Evolutionary conservation across 2,113 vertebrate species (phyloP), one percentile per base, ranked within the genome.

Genomic region (Rhabdornis inornatus): DNA sequence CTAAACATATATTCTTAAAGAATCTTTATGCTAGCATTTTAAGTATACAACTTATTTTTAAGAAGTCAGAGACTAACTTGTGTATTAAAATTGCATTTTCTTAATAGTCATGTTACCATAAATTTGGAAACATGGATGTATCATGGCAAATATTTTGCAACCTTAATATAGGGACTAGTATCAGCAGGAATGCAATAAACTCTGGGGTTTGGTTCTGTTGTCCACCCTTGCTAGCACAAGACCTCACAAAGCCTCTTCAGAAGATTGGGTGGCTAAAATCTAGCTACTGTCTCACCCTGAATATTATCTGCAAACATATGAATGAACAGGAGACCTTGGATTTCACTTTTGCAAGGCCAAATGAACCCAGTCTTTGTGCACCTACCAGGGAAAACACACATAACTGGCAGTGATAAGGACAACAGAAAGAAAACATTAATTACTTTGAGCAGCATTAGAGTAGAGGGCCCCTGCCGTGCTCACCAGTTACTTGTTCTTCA

Each of bases 341-440:
- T 93, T 97, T 86, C 40, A 86, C 30, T 9, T 77, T 86, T 96
- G 84, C 50, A 88, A 90, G 75, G 78, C 77, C 35, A 61, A 75
- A 74, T 1, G 6, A 25, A 35, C 45, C n/a, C 92, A 65, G 74
- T 86, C 52, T 95, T 88, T 92, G 52, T 74, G 64, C 23, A 50
- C 14, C 45, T 74, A 81, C 49, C 63, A 96, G 96, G 64, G 74
- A 91, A 91, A 97, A 65, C 60, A 68, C 55, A 59, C n/a, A 71
- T 71, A 94, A 72, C 66, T 95, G 96, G 83, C 97, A 94, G 50
- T 50, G 71, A 87, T 93, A 94, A 84, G 78, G 86, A 84, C 90
- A 97, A 79, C 78, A 83, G 80, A 96, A 95, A 97, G 75, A 37
- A 97, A 96, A 66, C 92, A 71, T 87, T 97, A 61, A 83, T 97